Evolutionary conservation across 2,113 vertebrate species (phyloP).

Genomic region (Amia ocellicauda): DNA sequence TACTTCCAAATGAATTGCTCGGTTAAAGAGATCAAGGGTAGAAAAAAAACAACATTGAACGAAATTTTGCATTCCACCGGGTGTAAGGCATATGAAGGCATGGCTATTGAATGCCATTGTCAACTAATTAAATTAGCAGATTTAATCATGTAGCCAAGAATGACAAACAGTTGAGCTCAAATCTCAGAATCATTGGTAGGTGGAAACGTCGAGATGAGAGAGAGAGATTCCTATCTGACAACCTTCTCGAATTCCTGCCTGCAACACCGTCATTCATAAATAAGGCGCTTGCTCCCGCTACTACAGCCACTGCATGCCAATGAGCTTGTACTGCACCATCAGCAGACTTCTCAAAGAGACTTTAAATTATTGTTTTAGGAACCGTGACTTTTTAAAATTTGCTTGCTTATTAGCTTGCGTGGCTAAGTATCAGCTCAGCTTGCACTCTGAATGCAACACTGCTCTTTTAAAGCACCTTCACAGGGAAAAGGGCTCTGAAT

Average conservation of each 20-base stretch:
- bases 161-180: too few relatives aligned
- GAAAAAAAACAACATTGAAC: too few relatives aligned
- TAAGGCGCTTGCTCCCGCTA: constrained; percentile 31
- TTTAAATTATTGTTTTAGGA: not conserved
- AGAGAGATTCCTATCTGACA: constrained; percentile 56
- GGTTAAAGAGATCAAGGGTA: too few relatives aligned
- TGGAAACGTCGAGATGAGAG: constrained; percentile 30
- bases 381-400: not conserved
- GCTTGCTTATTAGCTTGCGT: not conserved
- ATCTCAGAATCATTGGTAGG: constrained; percentile 22
- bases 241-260: constrained; percentile 35
- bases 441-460: not conserved
- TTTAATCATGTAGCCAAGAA: too few relatives aligned
- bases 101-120: too few relatives aligned
- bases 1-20: too few relatives aligned
- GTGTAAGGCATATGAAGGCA: too few relatives aligned
- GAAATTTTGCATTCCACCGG: too few relatives aligned
- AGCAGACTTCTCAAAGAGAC: constrained; percentile 12
- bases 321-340: constrained; percentile 51
- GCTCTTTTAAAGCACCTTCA: not conserved
- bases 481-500: not conserved
- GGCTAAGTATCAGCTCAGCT: not conserved
- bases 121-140: too few relatives aligned
- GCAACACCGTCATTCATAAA: constrained; percentile 37
- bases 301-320: constrained; percentile 43